Evolutionary conservation across 2,888 invertebrate species (phyloP).

Genomic region (Acholoe squamosa): DNA sequence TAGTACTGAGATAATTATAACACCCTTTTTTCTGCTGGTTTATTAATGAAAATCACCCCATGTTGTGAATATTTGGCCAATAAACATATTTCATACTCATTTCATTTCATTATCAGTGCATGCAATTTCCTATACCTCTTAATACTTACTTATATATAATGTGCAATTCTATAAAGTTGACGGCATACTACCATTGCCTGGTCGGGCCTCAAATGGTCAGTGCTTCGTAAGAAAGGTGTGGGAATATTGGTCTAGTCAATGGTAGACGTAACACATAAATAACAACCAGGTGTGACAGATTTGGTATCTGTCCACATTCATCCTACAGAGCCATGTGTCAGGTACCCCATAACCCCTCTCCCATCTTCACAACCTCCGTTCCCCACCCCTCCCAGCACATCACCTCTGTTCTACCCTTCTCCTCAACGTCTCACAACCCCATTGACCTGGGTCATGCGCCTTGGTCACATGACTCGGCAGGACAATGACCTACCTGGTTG

Average conservation of each 20-base stretch:
- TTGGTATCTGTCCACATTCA: background rate
- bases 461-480: slow-evolving; percentile 37
- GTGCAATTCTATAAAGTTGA: too few relatives aligned
- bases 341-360: slow-evolving; percentile 16
- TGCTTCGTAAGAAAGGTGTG: background rate
- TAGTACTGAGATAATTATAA: too few relatives aligned
- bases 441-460: slow-evolving; percentile 9
- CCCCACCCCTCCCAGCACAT: background rate
- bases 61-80: too few relatives aligned
- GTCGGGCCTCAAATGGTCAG: too few relatives aligned
- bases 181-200: too few relatives aligned
- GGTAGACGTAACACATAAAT: slow-evolving; percentile 18
- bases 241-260: background rate
- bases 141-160: too few relatives aligned
- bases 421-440: slow-evolving; percentile 1
- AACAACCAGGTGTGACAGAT: slow-evolving; percentile 21
- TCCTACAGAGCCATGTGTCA: background rate
- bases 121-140: too few relatives aligned
- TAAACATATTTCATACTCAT: too few relatives aligned
- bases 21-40: too few relatives aligned
- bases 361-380: background rate
- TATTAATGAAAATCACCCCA: too few relatives aligned
- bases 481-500: slow-evolving; percentile 45
- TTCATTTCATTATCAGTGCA: too few relatives aligned
- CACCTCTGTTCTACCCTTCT: background rate